Conservation (phyloP, 2,888 invertebrate species). For the Cotesia congregata region DNA sequence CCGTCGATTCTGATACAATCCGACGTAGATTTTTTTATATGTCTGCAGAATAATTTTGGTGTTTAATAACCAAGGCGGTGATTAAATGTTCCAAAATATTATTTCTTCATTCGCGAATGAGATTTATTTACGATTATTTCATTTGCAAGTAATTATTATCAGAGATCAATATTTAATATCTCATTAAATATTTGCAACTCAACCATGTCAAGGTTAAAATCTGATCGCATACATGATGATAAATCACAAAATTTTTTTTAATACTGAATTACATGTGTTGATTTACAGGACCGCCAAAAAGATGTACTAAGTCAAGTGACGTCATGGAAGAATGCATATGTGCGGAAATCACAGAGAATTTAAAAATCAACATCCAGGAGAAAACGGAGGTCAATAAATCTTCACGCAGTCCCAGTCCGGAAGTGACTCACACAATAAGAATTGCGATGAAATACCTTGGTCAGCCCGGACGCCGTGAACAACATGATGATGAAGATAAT, state of each 20-base stretch:
- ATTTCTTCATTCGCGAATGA: background rate
- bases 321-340: slow-evolving; percentile 58
- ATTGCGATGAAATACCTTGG: slow-evolving; percentile 65
- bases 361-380: slow-evolving; percentile 58
- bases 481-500: slow-evolving; percentile 37
- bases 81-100: background rate
- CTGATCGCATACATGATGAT: background rate
- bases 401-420: slow-evolving; percentile 60
- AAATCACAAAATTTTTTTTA: background rate
- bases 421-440: slow-evolving; percentile 64
- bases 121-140: slow-evolving; percentile 1
- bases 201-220: background rate
- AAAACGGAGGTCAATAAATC: slow-evolving; percentile 53
- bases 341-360: slow-evolving; percentile 58
- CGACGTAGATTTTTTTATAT: no score
- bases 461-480: slow-evolving; percentile 42
- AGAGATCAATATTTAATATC: background rate
- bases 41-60: no score
- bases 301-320: slow-evolving; percentile 29
- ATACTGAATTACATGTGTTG: slow-evolving; percentile 18
- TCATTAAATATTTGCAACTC: background rate
- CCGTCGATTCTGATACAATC: no score
- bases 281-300: slow-evolving; percentile 51
- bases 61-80: no score
- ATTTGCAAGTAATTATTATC: slow-evolving; percentile 5